phyloP scores from a whole-genome alignment of 2,113 vertebrate species.

The Phyllostomus hastatus region DNA sequence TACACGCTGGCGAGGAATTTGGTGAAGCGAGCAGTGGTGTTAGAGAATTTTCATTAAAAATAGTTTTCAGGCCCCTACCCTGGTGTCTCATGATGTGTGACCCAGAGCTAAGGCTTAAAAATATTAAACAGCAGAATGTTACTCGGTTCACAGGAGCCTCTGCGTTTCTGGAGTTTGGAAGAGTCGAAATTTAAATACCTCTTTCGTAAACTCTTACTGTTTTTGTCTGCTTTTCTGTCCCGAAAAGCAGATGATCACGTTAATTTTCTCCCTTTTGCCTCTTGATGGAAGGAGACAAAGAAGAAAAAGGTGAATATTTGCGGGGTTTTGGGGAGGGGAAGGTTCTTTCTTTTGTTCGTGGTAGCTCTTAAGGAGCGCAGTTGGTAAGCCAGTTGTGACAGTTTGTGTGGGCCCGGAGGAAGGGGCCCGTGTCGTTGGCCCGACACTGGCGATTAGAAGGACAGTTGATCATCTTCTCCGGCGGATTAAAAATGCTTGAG shows the following conservation, averaged over 20 bases:
- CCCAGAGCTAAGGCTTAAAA: neutral
- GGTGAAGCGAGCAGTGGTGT: neutral
- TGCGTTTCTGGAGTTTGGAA: neutral
- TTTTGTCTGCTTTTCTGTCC: neutral
- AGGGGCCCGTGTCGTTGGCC: neutral
- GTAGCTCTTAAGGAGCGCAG: neutral
- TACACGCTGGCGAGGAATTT: neutral
- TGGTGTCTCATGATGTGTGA: neutral
- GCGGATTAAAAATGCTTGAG: slow-evolving; percentile 68
- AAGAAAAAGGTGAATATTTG: neutral
- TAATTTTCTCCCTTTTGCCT: neutral
- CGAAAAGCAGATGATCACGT: neutral
- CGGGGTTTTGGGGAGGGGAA: neutral
- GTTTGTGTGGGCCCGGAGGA: neutral
- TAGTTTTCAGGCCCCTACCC: neutral
- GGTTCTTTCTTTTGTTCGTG: neutral
- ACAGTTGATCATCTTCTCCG: neutral
- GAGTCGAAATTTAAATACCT: neutral
- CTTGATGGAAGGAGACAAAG: neutral
- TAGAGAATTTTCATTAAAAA: neutral
- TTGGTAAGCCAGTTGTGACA: neutral
- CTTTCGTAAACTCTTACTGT: neutral
- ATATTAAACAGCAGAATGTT: neutral
- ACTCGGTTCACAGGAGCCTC: neutral
- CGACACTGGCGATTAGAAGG: slow-evolving; percentile 35